Evolutionary conservation across 2,113 vertebrate species (phyloP).

Genomic region (Tonatia bakeri): DNA sequence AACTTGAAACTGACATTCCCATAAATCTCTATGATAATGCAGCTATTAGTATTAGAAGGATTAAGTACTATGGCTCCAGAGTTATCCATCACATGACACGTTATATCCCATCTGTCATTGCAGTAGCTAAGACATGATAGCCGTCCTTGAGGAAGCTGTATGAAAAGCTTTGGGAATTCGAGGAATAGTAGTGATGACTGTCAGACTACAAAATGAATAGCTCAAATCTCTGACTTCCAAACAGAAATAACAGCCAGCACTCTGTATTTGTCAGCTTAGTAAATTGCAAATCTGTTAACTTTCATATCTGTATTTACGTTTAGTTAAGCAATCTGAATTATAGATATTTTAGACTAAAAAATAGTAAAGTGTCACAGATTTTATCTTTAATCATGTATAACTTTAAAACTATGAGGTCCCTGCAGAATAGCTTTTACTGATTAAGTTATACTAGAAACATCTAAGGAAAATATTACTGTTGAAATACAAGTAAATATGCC

Average conservation of each 20-base stretch:
- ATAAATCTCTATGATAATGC: conserved; percentile 94
- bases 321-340: conserved; percentile 67
- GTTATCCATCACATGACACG: conserved; percentile 88
- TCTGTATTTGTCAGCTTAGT: conserved; percentile 84
- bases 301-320: conserved; percentile 67
- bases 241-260: conserved; percentile 78
- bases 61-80: conserved; percentile 85
- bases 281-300: conserved; percentile 70
- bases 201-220: conserved; percentile 80
- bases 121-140: conserved; percentile 79
- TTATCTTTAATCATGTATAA: conserved; percentile 41
- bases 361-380: conserved; percentile 51
- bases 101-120: conserved; percentile 86
- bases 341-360: conserved; percentile 64
- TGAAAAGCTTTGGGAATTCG: conserved; percentile 84
- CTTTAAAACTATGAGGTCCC: not conserved
- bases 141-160: conserved; percentile 82
- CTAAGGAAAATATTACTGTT: not conserved
- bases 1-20: conserved; percentile 91
- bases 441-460: conserved; percentile 20
- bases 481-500: not conserved
- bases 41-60: conserved; percentile 89
- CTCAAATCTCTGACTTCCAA: conserved; percentile 79
- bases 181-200: conserved; percentile 80
- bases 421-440: conserved; percentile 19